Evolutionary conservation across 2,797 vertebrate species (phyloP), one percentile per base, ranked within the genome.

Genomic region (Thalassophryne amazonica): DNA sequence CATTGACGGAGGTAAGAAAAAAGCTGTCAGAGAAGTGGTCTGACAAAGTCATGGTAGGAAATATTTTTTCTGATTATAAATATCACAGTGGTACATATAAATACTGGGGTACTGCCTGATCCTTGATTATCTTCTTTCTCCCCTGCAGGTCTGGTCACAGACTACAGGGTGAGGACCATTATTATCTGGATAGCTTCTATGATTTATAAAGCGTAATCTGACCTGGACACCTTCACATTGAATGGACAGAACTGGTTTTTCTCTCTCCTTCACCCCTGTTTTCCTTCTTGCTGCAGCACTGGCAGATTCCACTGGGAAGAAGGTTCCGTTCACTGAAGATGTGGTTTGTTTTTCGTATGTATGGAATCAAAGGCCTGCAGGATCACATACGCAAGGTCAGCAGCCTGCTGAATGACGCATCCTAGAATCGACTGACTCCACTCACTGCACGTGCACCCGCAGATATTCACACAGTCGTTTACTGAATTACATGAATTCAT

Each of bases 321-420:
- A 84, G 96, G 64, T 99, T 99, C 73, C 96, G 96, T 25, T 95
- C 97, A 2, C 78, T 99, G 51, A 99, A 99, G 85, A 60, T 99
- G 85, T 99, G 97, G 96, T 99, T 99, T 53, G 97, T 98, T 25
- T 93, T 98, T 59, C 92, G 97, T 49, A 73, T 94, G 81, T 97
- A 95, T 0, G 97, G 97, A 0, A 80, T 96, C 40, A 87, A 63
- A 3, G 93, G 94, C 11, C 86, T 99, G 67, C 97, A 99, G 81
- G 90, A 90, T 31, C 55, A 96, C 53, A 95, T 99, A 77, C 94
- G 93, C 62, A 97, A 96, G 95, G 97, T 99, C 88, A 15, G 55
- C 11, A 1, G 2, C 1, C 3, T 32, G 4, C 20, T 23, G 4
- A 32, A 17, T 2, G 2, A 31, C 18, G 24, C 18, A n/a, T 13